Evolutionary conservation across 1,140 invertebrate species (phyloP).

Genomic region (Euwallacea similis): DNA sequence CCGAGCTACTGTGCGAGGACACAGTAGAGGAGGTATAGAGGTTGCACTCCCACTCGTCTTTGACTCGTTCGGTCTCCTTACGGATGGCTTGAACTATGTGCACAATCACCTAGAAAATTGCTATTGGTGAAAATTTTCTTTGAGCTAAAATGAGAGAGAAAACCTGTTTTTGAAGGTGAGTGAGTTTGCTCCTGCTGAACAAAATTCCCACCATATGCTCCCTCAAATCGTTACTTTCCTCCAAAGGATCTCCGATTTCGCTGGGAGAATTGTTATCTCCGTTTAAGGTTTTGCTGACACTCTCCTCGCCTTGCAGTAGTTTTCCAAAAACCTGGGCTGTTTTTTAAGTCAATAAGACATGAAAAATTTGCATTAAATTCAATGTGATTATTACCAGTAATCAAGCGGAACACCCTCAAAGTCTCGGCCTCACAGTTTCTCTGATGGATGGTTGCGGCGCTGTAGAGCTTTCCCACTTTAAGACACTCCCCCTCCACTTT

Average conservation of each 20-base stretch:
- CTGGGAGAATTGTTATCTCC: conserved; percentile 51
- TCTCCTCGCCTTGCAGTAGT: conserved; percentile 67
- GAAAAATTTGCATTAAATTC: neutral
- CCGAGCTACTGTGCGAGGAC: conserved; percentile 46
- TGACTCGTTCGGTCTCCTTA: conserved; percentile 79
- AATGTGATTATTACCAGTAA: conserved; percentile 60
- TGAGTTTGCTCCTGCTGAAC: conserved; percentile 91
- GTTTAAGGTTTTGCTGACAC: conserved; percentile 49
- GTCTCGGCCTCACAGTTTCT: conserved; percentile 91
- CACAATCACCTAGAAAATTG: conserved; percentile 70
- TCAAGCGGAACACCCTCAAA: conserved; percentile 87
- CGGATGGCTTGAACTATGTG: conserved; percentile 93
- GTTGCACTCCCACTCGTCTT: conserved; percentile 84
- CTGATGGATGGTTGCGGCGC: conserved; percentile 68
- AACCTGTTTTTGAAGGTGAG: conserved; percentile 93
- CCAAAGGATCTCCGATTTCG: conserved; percentile 58
- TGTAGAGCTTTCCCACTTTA: conserved; percentile 59
- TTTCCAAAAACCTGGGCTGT: conserved; percentile 89
- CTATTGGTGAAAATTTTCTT: conserved; percentile 8
- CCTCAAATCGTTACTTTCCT: conserved; percentile 82
- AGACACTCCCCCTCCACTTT: conserved; percentile 59
- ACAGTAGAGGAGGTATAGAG: conserved; percentile 40
- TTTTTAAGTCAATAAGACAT: neutral
- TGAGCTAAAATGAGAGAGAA: neutral
- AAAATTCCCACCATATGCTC: conserved; percentile 97